Conservation (phyloP, 2,113 vertebrate species). For the Coracopsis vasa region DNA sequence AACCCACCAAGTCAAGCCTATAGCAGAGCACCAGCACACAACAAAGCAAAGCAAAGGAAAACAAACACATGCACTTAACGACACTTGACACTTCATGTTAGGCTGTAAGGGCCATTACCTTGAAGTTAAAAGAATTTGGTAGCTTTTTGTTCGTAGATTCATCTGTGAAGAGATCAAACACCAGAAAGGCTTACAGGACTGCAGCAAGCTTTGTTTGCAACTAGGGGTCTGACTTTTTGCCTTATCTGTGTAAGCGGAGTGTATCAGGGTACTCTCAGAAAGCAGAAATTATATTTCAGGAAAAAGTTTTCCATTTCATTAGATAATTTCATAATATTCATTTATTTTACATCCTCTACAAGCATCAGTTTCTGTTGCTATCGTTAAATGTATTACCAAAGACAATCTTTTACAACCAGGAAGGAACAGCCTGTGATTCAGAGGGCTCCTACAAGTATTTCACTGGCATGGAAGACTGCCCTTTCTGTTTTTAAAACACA, state of each 20-base stretch:
- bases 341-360: background rate
- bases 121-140: slow-evolving; percentile 72
- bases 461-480: background rate
- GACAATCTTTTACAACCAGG: background rate
- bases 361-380: background rate
- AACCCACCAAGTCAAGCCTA: background rate
- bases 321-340: background rate
- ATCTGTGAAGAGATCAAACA: slow-evolving; percentile 73
- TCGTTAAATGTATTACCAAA: background rate
- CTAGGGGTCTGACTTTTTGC: background rate
- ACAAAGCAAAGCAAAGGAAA: background rate
- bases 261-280: background rate
- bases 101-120: slow-evolving; percentile 53
- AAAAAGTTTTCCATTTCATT: background rate
- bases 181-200: background rate
- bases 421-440: background rate
- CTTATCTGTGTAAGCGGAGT: background rate
- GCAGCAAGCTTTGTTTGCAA: background rate
- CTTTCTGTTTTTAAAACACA: background rate
- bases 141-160: slow-evolving; percentile 85
- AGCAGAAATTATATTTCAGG: background rate
- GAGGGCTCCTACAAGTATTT: background rate
- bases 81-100: background rate
- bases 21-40: background rate
- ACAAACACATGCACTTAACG: background rate